Conservation (phyloP, 2,888 invertebrate species). For the Salpingus planirostris region DNA sequence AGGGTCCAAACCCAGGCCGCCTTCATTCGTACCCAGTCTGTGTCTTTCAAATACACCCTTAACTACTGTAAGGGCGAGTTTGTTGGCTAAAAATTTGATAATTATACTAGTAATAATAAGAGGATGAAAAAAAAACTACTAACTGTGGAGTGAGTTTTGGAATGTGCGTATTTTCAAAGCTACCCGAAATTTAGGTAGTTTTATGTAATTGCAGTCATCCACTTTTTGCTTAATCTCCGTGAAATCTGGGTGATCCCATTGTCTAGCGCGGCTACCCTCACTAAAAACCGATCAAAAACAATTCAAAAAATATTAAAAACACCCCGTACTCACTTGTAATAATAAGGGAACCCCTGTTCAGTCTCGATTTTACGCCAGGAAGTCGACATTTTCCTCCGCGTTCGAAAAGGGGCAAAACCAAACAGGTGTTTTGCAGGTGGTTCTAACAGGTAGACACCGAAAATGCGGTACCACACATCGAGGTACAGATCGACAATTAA, state of each 20-base stretch:
- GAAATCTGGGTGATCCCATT: conserved; percentile 55
- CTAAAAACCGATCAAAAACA: conserved; percentile 36
- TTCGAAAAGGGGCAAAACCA: too few species aligned
- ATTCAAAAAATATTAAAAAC: conserved; percentile 1
- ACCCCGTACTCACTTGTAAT: conserved; percentile 46
- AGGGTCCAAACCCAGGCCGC: conserved; percentile 55
- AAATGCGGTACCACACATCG: too few species aligned
- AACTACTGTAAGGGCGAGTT: conserved; percentile 45
- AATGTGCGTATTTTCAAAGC: conserved; percentile 61
- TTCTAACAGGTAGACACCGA: too few species aligned
- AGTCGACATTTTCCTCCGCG: too few species aligned
- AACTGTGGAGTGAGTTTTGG: conserved; percentile 58
- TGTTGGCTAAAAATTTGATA: conserved; percentile 29
- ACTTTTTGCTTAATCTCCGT: conserved; percentile 48
- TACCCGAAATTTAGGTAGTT: conserved; percentile 67
- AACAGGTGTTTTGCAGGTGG: too few species aligned
- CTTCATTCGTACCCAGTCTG: conserved; percentile 59
- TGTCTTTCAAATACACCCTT: conserved; percentile 64
- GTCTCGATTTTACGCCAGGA: conserved; percentile 51
- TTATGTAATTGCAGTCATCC: conserved; percentile 58
- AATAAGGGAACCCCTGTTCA: conserved; percentile 52
- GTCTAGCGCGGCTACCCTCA: conserved; percentile 43
- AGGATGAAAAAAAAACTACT: too few species aligned
- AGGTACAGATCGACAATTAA: too few species aligned
- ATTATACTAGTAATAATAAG: too few species aligned